phyloP scores from a whole-genome alignment of 2,113 vertebrate genomes.

The Salvelinus fontinalis region DNA sequence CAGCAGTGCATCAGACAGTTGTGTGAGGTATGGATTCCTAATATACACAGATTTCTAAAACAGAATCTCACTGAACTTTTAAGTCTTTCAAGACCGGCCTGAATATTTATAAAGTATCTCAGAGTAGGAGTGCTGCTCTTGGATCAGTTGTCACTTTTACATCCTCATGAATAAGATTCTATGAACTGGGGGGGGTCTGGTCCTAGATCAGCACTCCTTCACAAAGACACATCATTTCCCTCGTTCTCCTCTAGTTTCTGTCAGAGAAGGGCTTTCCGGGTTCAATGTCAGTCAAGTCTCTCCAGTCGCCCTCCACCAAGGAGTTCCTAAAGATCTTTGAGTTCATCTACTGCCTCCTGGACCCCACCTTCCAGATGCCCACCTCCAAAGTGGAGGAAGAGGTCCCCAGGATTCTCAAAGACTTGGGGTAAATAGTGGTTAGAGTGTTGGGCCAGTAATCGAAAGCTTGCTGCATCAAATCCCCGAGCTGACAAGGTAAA shows the following conservation, averaged over 20 bases:
- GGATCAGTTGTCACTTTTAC: too few relatives aligned
- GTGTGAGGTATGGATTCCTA: slow-evolving; percentile 79
- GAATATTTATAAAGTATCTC: too few relatives aligned
- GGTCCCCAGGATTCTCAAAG: slow-evolving; percentile 87
- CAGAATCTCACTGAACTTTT: too few relatives aligned
- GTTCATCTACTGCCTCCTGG: slow-evolving; percentile 87
- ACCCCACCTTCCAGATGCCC: slow-evolving; percentile 85
- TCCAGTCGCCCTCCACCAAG: slow-evolving; percentile 92
- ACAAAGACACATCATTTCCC: background rate
- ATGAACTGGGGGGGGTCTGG: too few relatives aligned
- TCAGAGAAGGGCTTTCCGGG: slow-evolving; percentile 81
- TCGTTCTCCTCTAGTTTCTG: slow-evolving; percentile 78
- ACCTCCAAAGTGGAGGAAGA: slow-evolving; percentile 94
- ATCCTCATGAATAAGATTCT: too few relatives aligned
- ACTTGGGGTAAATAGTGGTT: slow-evolving; percentile 76
- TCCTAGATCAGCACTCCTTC: background rate
- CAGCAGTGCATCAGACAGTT: slow-evolving; percentile 93
- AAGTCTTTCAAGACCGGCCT: too few relatives aligned
- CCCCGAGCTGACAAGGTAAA: too few relatives aligned
- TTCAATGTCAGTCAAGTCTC: slow-evolving; percentile 82
- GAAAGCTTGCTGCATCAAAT: too few relatives aligned
- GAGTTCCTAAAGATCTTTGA: slow-evolving; percentile 94
- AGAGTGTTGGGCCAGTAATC: too few relatives aligned
- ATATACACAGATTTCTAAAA: background rate
- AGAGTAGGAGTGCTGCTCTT: too few relatives aligned